Percentiles rank a stretch among this genome's conserved stretches.
Conservation (phyloP, 2,797 vertebrate genomes). For the Phataginus tricuspis region DNA sequence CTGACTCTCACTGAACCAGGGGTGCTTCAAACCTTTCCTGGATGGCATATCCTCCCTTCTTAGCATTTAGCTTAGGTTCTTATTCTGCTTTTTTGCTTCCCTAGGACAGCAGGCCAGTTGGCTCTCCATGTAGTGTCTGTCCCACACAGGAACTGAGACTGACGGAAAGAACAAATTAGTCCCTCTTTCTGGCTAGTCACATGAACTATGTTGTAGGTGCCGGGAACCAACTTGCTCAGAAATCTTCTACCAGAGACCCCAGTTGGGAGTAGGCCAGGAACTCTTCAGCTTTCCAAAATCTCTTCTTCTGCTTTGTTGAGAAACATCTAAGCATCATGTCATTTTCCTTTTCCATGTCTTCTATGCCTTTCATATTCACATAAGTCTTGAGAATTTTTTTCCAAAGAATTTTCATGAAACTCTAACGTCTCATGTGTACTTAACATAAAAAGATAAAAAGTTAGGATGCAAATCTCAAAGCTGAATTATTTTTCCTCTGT, state of each 20-base stretch:
- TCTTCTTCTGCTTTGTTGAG: neutral
- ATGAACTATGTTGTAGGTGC: neutral
- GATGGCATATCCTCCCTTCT: neutral
- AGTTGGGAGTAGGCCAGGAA: neutral
- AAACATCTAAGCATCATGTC: neutral
- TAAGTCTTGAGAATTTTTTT: neutral
- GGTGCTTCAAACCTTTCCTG: neutral
- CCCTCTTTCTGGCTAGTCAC: neutral
- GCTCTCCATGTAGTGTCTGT: neutral
- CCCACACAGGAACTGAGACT: neutral
- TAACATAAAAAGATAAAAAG: neutral
- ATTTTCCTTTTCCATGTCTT: neutral
- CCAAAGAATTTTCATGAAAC: neutral
- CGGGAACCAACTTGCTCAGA: neutral
- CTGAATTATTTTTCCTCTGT: neutral
- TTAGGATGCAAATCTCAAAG: neutral
- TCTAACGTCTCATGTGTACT: neutral
- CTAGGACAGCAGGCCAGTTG: accelerated
- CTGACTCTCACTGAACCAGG: accelerated
- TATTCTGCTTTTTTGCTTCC: neutral
- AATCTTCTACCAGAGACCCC: neutral
- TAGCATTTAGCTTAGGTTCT: neutral
- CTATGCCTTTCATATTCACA: accelerated
- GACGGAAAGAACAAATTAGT: neutral
- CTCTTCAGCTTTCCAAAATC: neutral